Evolutionary conservation across 2,113 vertebrate species (phyloP), one percentile per base, ranked within the genome.

Genomic region (Thalassarche chlororhynchos): DNA sequence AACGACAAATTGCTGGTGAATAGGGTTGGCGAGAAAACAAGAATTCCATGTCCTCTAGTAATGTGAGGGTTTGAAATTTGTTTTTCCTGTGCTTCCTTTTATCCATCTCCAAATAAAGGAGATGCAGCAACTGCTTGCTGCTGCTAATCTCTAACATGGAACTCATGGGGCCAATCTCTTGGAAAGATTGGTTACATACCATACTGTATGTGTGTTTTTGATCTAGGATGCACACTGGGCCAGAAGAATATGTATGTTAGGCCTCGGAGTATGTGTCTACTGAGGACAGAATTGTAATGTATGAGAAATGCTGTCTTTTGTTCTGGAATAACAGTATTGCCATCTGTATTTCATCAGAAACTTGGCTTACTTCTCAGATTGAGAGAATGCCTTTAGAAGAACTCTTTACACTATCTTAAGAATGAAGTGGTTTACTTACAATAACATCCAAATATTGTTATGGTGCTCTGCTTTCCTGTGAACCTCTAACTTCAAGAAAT

Each of bases 281-380:
- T 84, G 54, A 71, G 25, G 32, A 44, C 5, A 85, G 24, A 87
- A 75, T 58, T 71, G 38, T 38, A 38, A 1, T 66, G 20, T 66
- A 32, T 81, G 44, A 78, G 15, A 87, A 87, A 58, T 68, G 19
- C 46, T 74, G 23, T 57, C 18, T 78, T 78, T 89, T 78, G 8
- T 60, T 87, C 55, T 17, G 16, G 26, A 75, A 79, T 57, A 84
- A 52, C n/a, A 64, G 19, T 74, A 40, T 78, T 94, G 15, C 38
- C 87, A 58, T 94, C 84, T 95, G 91, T 87, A 14, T 93, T 87
- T 66, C 81, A 60, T 84, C 60, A 79, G 71, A 91, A 87, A 76
- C 15, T 93, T 94, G 80, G 52, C 55, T 70, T 58, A 46, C 38
- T 84, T 96, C 10, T 78, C 47, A 75, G 13, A 87, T 89, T 71